Conservation (phyloP, 92 coral and sea anemone genomes). For the Parazoanthus darwini region DNA sequence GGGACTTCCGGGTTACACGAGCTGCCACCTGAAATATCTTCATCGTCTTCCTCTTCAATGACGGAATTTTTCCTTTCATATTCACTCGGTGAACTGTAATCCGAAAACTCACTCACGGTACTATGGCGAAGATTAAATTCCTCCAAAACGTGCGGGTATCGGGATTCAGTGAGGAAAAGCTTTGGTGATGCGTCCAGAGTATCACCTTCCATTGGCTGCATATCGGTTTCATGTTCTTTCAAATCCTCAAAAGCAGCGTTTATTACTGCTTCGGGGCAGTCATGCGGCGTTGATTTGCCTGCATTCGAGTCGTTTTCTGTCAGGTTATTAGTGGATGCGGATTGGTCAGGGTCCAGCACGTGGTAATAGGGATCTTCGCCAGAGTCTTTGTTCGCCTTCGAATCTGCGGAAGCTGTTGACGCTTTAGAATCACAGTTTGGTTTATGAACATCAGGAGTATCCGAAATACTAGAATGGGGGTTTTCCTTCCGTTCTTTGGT, state of each 20-base stretch:
- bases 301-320: neutral
- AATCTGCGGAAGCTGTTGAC: neutral
- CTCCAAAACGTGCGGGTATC: neutral
- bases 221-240: neutral
- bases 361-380: constrained; percentile 15
- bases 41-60: constrained; percentile 1
- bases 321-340: neutral
- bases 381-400: neutral
- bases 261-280: constrained; percentile 18
- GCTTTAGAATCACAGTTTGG: no score
- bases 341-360: neutral
- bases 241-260: constrained; percentile 29
- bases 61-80: neutral
- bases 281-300: neutral
- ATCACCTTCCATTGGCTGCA: no score
- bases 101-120: neutral
- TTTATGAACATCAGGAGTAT: neutral
- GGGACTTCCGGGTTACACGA: constrained; percentile 14
- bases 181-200: neutral
- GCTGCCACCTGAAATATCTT: neutral
- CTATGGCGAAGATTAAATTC: constrained; percentile 8
- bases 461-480: neutral
- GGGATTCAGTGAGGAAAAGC: neutral
- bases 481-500: neutral
- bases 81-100: neutral